Base-by-base conservation (phyloP, 2,113 vertebrate genomes). In the Malurus melanocephalus region DNA sequence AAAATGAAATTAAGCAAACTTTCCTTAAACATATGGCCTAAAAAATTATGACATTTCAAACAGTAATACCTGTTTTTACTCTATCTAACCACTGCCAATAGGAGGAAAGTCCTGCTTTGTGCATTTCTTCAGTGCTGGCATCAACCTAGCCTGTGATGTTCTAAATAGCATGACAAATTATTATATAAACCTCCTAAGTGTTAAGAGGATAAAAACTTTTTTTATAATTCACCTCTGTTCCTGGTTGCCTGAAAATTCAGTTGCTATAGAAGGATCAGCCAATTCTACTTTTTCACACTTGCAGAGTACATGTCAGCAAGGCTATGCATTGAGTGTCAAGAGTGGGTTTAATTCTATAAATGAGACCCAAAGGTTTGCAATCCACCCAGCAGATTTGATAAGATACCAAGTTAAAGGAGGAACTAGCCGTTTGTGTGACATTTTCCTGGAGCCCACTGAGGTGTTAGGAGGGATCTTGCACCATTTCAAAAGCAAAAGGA, bases 231-330 rank as follows among this genome's bases (percentile, higher is more conserved):
- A 66, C 64, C 87, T 92, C 76, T 88, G 26, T 71, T 86, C 27
- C 53, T 32, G 23, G 35, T 56, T 76, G 38, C 66, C 28, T 66
- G 71, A 88, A 90, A 80, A 85, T 74, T 87, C 52, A 17, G 80
- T 82, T 91, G 53, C 76, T 91, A 32, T 80, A 61, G 72, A 85
- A 77, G 60, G 85, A 91, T 89, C 64, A 68, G 27, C 32, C 51
- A 68, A 40, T 73, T 93, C 85, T 85, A 48, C 42, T 61, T 76
- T 87, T 92, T 92, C 64, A 73, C 72, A 55, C 55, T 92, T 76
- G 42, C 75, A 69, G 6, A 5, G 76, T 62, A 77, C 10, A 16
- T 33, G n/a, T 55, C n/a, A 3, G 35, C 82, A 80, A 81, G 26
- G 52, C 35, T 69, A 28, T 56, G 76, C 10, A 2, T 65, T 75